Evolutionary conservation across 2,797 vertebrate genomes (phyloP).

Genomic region (Macropus fuliginosus): DNA sequence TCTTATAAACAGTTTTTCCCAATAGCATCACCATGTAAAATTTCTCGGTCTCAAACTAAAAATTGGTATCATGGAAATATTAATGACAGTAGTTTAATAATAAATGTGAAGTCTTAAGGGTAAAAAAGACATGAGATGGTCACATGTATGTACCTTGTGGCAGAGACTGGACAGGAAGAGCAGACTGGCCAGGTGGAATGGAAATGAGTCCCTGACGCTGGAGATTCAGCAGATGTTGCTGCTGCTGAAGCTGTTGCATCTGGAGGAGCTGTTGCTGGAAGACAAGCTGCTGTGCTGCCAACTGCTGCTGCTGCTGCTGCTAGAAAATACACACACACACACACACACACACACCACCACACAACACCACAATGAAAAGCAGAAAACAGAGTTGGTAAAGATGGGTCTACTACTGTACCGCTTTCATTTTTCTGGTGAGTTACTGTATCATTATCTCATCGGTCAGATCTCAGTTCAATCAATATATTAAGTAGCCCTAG

Average conservation of each 20-base stretch:
- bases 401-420: constrained; percentile 15
- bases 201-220: constrained; percentile 99
- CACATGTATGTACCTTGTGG: constrained; percentile 90
- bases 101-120: constrained; percentile 35
- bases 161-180: constrained; percentile 96
- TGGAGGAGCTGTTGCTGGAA: constrained; percentile 99
- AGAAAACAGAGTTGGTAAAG: constrained; percentile 4
- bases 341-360: neutral
- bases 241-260: constrained; percentile 99
- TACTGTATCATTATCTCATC: constrained; percentile 65
- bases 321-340: constrained; percentile 49
- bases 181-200: constrained; percentile 94
- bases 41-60: constrained; percentile 55
- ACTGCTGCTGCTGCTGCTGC: constrained; percentile 95
- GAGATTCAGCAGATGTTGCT: constrained; percentile 99
- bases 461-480: constrained; percentile 56
- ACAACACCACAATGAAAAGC: constrained; percentile 47
- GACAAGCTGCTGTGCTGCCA: constrained; percentile 99
- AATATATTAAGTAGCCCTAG: constrained; percentile 23
- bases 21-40: constrained; percentile 43
- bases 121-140: neutral
- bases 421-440: constrained; percentile 46
- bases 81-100: constrained; percentile 58
- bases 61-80: constrained; percentile 5
- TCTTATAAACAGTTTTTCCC: constrained; percentile 60